These are phyloP conservation scores for Lycopodina hypogea DNA, from an alignment of 37 sponge, comb jelly and placozoan genomes.

Conservation along the genomic window DNA sequence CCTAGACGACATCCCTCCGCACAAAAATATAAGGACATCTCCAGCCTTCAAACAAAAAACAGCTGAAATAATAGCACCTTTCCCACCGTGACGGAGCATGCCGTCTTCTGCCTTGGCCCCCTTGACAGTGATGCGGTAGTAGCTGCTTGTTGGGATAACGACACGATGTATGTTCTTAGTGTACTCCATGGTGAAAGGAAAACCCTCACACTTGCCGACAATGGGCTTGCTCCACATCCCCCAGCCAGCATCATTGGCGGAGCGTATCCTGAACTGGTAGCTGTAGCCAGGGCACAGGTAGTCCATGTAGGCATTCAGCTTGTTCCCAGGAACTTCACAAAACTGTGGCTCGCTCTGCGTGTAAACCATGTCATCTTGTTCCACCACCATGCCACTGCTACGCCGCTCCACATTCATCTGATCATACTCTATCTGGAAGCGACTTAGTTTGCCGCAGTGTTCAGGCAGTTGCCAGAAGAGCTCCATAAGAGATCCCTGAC, in stretches of 20 bases:
- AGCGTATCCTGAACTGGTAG: constrained; percentile 64
- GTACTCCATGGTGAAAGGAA: constrained; percentile 43
- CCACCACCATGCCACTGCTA: neutral
- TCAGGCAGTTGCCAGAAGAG: constrained; percentile 48
- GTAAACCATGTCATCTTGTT: neutral
- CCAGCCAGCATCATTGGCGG: constrained; percentile 63
- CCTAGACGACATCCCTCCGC: constrained; percentile 58
- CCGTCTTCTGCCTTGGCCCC: constrained; percentile 68
- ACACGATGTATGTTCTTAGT: constrained; percentile 45
- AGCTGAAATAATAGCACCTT: constrained; percentile 61
- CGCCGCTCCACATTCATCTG: constrained; percentile 1
- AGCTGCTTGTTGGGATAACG: constrained; percentile 39
- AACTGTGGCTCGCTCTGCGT: constrained; percentile 17
- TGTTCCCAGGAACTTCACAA: constrained; percentile 27
- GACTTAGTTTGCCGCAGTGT: neutral
- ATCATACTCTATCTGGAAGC: constrained; percentile 61
- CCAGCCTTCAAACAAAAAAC: constrained; percentile 48
- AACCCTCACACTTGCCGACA: constrained; percentile 30
- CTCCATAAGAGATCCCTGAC: constrained; percentile 30
- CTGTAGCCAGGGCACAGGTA: constrained; percentile 47
- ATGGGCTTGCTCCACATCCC: constrained; percentile 71
- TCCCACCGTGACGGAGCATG: constrained; percentile 43
- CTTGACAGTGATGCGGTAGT: constrained; percentile 58
- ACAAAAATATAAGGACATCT: constrained; percentile 57
- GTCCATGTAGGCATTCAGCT: constrained; percentile 26